These are phyloP conservation scores for Julus scanicus DNA, from an alignment of 2,888 invertebrate genomes.

Conservation along the genomic window DNA sequence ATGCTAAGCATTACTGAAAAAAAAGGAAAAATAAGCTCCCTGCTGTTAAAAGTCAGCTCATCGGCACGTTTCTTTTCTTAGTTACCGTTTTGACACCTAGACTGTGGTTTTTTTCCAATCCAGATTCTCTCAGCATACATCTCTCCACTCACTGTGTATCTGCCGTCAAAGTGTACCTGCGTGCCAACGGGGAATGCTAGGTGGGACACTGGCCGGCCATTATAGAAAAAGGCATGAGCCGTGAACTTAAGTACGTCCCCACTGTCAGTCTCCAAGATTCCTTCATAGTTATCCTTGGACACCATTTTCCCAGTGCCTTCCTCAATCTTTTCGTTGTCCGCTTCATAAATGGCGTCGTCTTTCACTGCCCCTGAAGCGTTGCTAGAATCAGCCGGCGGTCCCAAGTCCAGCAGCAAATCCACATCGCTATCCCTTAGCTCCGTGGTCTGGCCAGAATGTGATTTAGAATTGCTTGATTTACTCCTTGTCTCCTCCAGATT, in stretches of 20 bases:
- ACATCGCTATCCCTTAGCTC: background rate
- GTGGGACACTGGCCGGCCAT: constrained; percentile 49
- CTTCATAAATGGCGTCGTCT: background rate
- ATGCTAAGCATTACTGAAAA: too few species aligned
- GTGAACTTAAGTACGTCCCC: constrained; percentile 15
- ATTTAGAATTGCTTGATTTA: background rate
- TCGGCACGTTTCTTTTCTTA: background rate
- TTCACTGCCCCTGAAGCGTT: background rate
- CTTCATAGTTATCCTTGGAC: constrained; percentile 44
- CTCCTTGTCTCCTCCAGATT: background rate
- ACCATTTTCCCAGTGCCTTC: constrained; percentile 33
- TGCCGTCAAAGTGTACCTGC: constrained; percentile 46
- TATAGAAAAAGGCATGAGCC: constrained; percentile 44
- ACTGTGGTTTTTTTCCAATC: background rate
- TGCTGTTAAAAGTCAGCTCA: too few species aligned
- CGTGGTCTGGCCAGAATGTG: background rate
- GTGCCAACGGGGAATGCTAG: constrained; percentile 12
- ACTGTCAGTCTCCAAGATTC: constrained; percentile 9
- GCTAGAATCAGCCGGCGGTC: background rate
- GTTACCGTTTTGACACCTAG: too few species aligned
- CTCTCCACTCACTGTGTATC: background rate
- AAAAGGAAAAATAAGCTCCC: too few species aligned
- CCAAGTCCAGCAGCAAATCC: background rate
- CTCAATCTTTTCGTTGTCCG: background rate
- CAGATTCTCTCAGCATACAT: background rate